These are phyloP conservation scores for Pseudopleuronectes americanus DNA, from an alignment of 2,797 vertebrate species.

Conservation along the genomic window DNA sequence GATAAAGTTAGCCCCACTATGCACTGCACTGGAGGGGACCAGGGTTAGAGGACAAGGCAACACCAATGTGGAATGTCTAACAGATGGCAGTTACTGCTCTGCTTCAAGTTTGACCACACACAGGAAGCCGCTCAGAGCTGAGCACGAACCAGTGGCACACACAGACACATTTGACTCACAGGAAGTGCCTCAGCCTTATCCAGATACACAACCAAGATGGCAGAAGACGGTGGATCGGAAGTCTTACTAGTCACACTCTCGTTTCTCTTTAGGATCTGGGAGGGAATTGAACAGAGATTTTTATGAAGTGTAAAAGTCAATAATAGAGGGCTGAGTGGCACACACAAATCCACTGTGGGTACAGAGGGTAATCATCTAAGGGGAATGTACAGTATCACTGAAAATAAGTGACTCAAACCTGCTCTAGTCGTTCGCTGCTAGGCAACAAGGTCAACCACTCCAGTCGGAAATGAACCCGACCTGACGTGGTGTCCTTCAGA, in stretches of 20 bases:
- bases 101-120: conserved; percentile 50
- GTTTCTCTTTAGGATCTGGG: conserved; percentile 88
- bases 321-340: not conserved
- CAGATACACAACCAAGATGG: conserved; percentile 92
- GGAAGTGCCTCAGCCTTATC: conserved; percentile 94
- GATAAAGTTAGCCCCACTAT: conserved; percentile 18
- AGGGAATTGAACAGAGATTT: conserved; percentile 1
- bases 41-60: conserved; percentile 26
- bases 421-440: conserved; percentile 84
- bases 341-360: not conserved
- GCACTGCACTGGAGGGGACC: not conserved
- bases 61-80: conserved; percentile 47
- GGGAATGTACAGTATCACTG: conserved; percentile 2
- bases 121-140: conserved; percentile 61
- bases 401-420: conserved; percentile 77
- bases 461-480: conserved; percentile 88
- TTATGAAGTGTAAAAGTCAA: not conserved
- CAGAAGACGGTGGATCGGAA: conserved; percentile 86
- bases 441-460: conserved; percentile 90
- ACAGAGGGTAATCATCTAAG: not conserved
- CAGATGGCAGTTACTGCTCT: conserved; percentile 44
- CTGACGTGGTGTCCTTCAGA: conserved; percentile 86
- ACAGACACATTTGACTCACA: conserved; percentile 83
- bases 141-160: conserved; percentile 17
- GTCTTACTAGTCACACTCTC: conserved; percentile 80